These are phyloP conservation scores for Limosa lapponica DNA, from an alignment of 2,797 vertebrate species.

Conservation along the genomic window DNA sequence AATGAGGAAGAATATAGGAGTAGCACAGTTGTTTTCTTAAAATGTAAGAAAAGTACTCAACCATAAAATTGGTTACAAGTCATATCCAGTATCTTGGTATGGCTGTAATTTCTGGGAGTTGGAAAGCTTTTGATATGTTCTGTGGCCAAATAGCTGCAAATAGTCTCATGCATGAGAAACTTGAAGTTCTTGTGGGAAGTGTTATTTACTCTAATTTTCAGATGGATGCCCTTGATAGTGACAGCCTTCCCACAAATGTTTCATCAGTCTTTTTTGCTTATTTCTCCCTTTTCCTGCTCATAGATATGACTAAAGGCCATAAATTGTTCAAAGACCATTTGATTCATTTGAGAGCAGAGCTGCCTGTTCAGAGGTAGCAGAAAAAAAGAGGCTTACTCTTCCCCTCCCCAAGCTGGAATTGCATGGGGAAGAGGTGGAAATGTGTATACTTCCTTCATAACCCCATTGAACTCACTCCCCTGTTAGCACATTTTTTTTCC, in stretches of 20 bases:
- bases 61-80: not conserved
- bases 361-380: not conserved
- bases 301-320: not conserved
- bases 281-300: not conserved
- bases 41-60: not conserved
- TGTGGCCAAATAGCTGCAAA: not conserved
- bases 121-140: not conserved
- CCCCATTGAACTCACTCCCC: not conserved
- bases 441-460: not conserved
- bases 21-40: not conserved
- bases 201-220: conserved; percentile 12
- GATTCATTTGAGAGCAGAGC: not conserved
- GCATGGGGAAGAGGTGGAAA: not conserved
- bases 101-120: not conserved
- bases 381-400: not conserved
- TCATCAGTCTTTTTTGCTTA: not conserved
- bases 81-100: not conserved
- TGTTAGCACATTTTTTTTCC: not conserved
- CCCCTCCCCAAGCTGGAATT: not conserved
- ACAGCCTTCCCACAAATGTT: not conserved
- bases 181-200: not conserved
- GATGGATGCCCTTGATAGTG: not conserved
- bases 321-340: not conserved
- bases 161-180: not conserved
- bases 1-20: not conserved